Conservation (phyloP, 2,797 vertebrate genomes). For the Lepilemur septentrionalis region DNA sequence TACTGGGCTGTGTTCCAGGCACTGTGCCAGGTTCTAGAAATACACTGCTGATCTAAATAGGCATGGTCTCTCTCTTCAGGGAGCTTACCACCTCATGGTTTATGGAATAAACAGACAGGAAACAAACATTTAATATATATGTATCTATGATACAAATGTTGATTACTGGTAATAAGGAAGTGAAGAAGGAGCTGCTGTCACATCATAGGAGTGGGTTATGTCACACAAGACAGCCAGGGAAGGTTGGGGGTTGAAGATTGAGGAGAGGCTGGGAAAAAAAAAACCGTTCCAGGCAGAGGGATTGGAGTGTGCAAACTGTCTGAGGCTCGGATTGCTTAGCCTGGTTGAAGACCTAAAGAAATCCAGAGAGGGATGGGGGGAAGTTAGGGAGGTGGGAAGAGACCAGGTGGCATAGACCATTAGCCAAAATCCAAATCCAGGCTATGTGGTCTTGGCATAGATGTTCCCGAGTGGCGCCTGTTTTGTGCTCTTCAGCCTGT, state of each 20-base stretch:
- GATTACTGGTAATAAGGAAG: background rate
- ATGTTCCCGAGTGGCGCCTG: rapidly evolving
- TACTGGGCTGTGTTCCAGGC: background rate
- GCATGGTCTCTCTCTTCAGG: background rate
- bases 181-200: background rate
- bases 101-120: background rate
- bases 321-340: background rate
- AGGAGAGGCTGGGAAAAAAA: background rate
- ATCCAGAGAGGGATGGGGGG: background rate
- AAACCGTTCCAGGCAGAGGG: background rate
- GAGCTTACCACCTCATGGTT: background rate
- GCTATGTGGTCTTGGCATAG: rapidly evolving
- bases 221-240: no score
- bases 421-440: background rate
- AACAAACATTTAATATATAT: background rate
- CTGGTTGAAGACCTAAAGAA: rapidly evolving
- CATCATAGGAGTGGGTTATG: rapidly evolving
- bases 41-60: background rate
- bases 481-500: no score
- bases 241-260: background rate
- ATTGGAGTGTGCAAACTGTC: background rate
- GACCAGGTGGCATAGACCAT: background rate
- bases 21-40: background rate
- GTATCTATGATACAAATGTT: no score
- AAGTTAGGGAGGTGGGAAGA: background rate